Evolutionary conservation across 2,888 invertebrate genomes (phyloP), one percentile per base, ranked within the genome.

Genomic region (Agonopterix arenella): DNA sequence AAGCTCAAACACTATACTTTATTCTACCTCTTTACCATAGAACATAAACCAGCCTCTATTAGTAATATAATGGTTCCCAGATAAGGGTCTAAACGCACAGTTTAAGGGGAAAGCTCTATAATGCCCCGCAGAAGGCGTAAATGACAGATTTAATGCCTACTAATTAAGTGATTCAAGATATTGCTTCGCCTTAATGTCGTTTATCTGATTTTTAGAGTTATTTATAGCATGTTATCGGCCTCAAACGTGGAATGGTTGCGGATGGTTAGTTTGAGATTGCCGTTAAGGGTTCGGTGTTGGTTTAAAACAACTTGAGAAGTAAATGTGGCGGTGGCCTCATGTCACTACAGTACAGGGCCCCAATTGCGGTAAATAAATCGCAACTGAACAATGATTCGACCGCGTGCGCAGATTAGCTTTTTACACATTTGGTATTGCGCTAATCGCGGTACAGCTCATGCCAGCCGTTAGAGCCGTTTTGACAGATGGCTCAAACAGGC

Each of bases 141-240:
- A 80, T 78, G 82, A 84, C 78, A 80, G 83, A 84, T 83, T 83
- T 83, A 84, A 78, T 78, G 77, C 74, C 70, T 68, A 73, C 78
- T 84, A 84, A 85, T 85, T 85, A 83, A 85, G 82, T 70, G 76
- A 84, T 84, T 66, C 58, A 52, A 71, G 77, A 80, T 80, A 76
- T 62, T 53, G 63, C 58, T 62, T 61, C 56, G 60, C 65, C 63
- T 70, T 72, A 67, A 73, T 68, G 69, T 58, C 47, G 54, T 64
- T 73, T 80, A 82, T 81, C 81, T 66, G 80, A 80, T 80, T 77
- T 79, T 78, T 71, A 62, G 67, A 67, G 67, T 72, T 72, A 76
- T 78, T 77, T 73, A 76, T 62, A 57, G 61, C 64, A 55, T 52
- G 58, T 64, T 72, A 70, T 40, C 40, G n/a, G 40, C 40, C n/a